Conservation (phyloP, 2,113 vertebrate species). For the Spermophilus dauricus region DNA sequence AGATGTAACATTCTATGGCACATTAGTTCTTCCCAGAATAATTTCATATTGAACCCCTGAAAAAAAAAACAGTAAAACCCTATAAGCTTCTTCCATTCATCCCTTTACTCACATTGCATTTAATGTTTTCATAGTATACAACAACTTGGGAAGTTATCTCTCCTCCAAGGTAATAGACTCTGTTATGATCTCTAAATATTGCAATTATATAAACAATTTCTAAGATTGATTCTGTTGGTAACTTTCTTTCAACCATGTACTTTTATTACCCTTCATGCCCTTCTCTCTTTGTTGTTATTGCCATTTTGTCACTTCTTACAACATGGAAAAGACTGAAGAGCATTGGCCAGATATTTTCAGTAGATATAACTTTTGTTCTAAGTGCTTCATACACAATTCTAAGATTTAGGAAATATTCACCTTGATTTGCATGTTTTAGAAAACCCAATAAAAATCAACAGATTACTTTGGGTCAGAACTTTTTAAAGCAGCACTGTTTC, state of each 20-base stretch:
- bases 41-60: too few relatives aligned
- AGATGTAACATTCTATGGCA: too few relatives aligned
- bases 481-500: neutral
- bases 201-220: neutral
- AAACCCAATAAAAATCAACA: neutral
- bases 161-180: neutral
- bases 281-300: neutral
- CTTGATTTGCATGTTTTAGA: neutral
- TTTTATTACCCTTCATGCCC: neutral
- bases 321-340: neutral
- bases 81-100: neutral
- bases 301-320: neutral
- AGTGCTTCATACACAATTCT: neutral
- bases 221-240: neutral
- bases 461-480: neutral
- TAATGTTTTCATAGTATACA: neutral
- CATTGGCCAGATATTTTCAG: constrained; percentile 11
- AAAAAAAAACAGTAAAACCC: neutral
- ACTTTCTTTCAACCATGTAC: neutral
- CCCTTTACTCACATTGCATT: neutral
- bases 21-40: too few relatives aligned
- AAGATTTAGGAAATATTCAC: constrained; percentile 16
- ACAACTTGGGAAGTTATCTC: neutral
- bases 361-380: constrained; percentile 7
- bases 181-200: neutral